Percentiles rank a stretch among this genome's conserved stretches.
Conservation (phyloP, 64 coral and sea anemone species). For the Anthopleura sola region DNA sequence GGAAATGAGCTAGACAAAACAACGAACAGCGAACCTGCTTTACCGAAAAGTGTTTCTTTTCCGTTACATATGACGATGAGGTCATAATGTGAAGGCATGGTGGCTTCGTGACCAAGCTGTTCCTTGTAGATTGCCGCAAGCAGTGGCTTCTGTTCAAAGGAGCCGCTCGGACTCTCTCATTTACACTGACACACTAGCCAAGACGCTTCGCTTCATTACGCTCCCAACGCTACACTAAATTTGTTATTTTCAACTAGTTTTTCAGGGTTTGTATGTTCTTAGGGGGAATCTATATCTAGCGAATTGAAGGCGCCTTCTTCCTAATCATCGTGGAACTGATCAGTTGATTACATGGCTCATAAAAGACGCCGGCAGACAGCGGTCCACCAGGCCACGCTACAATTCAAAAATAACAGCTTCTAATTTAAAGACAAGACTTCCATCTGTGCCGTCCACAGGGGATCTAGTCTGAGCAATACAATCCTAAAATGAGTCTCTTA, state of each 20-base stretch:
- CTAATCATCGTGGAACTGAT: not conserved
- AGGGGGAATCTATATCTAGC: not conserved
- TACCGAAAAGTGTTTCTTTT: constrained; percentile 13
- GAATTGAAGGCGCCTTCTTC: not conserved
- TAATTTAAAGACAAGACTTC: constrained; percentile 9
- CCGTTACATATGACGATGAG: not conserved
- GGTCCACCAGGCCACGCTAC: constrained; percentile 2
- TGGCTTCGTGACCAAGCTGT: not conserved
- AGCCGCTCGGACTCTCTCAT: not conserved
- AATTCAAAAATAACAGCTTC: constrained; percentile 5
- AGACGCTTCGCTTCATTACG: not conserved
- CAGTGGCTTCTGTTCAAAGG: not conserved
- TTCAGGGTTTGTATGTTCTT: not conserved
- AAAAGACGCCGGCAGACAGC: constrained; percentile 1
- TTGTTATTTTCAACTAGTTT: not conserved
- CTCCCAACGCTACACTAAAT: not conserved
- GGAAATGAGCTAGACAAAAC: constrained; percentile 4
- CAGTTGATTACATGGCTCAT: not conserved
- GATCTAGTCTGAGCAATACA: not conserved
- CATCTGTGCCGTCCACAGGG: not conserved
- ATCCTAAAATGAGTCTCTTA: not conserved
- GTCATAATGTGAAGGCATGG: not conserved
- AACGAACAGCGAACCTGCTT: not conserved
- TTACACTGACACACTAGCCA: not conserved
- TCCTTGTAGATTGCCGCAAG: not conserved